Percentiles rank a stretch among this genome's conserved stretches.
Conservation (phyloP, 2,888 invertebrate species). For the Sussaba pulchella region DNA sequence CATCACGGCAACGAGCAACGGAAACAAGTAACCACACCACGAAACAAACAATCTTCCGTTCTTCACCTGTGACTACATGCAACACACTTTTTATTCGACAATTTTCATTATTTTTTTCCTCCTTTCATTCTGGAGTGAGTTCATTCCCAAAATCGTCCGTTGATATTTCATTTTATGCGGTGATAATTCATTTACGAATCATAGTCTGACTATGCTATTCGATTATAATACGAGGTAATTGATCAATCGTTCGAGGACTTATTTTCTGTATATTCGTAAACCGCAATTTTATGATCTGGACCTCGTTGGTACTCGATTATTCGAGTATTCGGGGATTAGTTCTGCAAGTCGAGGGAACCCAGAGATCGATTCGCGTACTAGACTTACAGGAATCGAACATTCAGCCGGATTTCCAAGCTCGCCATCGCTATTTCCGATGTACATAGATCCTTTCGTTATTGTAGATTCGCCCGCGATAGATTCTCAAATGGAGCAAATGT, state of each 20-base stretch:
- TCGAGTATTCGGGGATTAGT: too few species aligned
- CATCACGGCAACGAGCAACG: slow-evolving; percentile 38
- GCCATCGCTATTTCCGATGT: background rate
- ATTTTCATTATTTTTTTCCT: slow-evolving; percentile 22
- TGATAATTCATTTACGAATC: background rate
- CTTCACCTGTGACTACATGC: slow-evolving; percentile 52
- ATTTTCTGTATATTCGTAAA: too few species aligned
- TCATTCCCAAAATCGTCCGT: background rate
- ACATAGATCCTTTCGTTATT: slow-evolving; percentile 9
- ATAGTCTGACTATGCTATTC: too few species aligned
- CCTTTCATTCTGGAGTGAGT: slow-evolving; percentile 5
- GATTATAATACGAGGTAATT: too few species aligned
- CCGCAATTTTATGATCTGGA: too few species aligned
- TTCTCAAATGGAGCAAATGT: slow-evolving; percentile 16
- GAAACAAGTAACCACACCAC: slow-evolving; percentile 42
- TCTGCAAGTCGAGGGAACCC: background rate
- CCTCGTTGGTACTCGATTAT: too few species aligned
- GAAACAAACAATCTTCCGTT: slow-evolving; percentile 53
- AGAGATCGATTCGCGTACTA: background rate
- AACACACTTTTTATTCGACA: background rate
- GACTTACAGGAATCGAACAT: slow-evolving; percentile 12
- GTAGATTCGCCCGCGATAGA: slow-evolving; percentile 20
- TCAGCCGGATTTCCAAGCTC: slow-evolving; percentile 20
- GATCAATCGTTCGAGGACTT: too few species aligned
- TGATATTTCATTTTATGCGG: background rate